phyloP scores from a whole-genome alignment of 2,113 vertebrate species.

The Silurus meridionalis region DNA sequence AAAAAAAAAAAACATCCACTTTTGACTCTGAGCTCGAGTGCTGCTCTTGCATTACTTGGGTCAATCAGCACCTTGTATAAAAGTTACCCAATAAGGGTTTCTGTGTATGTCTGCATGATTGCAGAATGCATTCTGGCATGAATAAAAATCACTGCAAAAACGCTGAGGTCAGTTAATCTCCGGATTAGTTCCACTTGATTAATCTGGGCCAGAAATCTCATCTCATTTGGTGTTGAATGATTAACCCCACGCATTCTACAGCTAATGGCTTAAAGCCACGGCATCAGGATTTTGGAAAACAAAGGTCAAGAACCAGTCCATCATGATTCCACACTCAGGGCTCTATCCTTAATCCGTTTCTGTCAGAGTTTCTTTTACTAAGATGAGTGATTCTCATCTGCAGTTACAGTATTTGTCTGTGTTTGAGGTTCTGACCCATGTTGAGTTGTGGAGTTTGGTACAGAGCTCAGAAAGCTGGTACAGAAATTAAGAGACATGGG shows the following conservation, averaged over 20 bases:
- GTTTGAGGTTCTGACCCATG: not conserved
- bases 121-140: not conserved
- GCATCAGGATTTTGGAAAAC: constrained; percentile 5
- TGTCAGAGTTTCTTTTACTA: constrained; percentile 11
- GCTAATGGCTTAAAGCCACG: constrained; percentile 25
- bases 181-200: constrained; percentile 40
- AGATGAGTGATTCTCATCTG: not conserved
- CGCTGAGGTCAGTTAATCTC: constrained; percentile 37
- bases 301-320: constrained; percentile 7
- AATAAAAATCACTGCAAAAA: not conserved
- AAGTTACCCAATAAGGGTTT: not conserved
- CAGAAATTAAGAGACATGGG: not conserved
- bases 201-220: constrained; percentile 37
- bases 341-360: not conserved
- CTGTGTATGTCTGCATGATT: not conserved
- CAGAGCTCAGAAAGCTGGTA: not conserved
- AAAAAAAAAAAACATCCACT: not conserved
- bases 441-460: not conserved
- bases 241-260: constrained; percentile 15
- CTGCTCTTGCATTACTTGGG: constrained; percentile 4
- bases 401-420: not conserved
- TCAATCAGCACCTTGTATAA: not conserved
- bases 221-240: constrained; percentile 20
- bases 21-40: not conserved
- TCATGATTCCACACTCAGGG: not conserved